Percentiles rank a stretch among this genome's conserved stretches.
phyloP scores from a whole-genome alignment of 1,140 invertebrate species.

The Acromyrmex heyeri region DNA sequence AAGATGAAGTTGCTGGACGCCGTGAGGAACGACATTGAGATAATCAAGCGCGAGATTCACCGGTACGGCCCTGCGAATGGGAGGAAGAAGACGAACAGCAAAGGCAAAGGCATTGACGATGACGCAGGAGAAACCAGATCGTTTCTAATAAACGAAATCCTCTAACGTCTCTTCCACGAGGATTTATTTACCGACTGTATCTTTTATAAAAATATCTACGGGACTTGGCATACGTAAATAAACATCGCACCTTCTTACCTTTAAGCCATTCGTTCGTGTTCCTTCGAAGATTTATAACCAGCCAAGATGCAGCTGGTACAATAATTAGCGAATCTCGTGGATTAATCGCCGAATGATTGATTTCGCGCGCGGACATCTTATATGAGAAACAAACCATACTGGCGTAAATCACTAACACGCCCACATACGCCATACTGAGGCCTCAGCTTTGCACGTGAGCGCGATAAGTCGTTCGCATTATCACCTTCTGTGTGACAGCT shows the following conservation, averaged over 20 bases:
- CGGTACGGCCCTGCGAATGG: background rate
- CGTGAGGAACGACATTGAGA: constrained; percentile 54
- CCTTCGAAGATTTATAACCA: constrained; percentile 39
- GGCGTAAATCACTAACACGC: constrained; percentile 63
- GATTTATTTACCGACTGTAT: constrained; percentile 29
- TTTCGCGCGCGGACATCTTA: constrained; percentile 40
- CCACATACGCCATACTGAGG: constrained; percentile 37
- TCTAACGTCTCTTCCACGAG: constrained; percentile 5
- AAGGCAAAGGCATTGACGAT: background rate
- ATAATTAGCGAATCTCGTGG: constrained; percentile 49
- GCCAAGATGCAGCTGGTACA: constrained; percentile 34
- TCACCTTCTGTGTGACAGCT: constrained; percentile 58
- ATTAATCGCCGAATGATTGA: constrained; percentile 52
- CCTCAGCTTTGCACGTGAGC: constrained; percentile 27
- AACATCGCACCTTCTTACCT: background rate
- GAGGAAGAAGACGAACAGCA: background rate
- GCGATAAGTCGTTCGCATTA: constrained; percentile 65
- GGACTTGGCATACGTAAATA: constrained; percentile 22
- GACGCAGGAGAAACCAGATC: constrained; percentile 48
- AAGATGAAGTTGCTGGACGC: constrained; percentile 56
- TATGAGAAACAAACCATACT: constrained; percentile 45
- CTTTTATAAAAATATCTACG: constrained; percentile 4
- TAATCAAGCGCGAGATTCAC: constrained; percentile 56
- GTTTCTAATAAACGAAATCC: constrained; percentile 34
- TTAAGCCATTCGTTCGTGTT: constrained; percentile 7